A percentile compares a stretch with the other conserved stretches of the same genome.
Conservation (phyloP, 2,113 vertebrate genomes). For the Cacatua alba region DNA sequence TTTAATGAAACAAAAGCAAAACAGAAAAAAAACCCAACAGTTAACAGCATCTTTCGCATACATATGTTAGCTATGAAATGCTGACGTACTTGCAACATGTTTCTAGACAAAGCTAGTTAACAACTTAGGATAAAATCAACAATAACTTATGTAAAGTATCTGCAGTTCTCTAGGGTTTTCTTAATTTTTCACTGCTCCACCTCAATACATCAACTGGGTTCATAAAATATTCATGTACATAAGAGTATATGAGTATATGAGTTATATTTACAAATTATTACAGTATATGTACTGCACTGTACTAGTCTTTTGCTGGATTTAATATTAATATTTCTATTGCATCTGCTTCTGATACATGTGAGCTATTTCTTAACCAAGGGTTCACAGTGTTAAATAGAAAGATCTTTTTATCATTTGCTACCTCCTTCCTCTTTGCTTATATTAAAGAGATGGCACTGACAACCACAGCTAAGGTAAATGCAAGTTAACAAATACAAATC, state of each 20-base stretch:
- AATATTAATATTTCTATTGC: background rate
- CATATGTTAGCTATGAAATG: conserved; percentile 5
- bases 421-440: background rate
- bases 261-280: background rate
- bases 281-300: background rate
- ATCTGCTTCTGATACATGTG: background rate
- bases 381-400: background rate
- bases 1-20: background rate
- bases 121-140: conserved; percentile 2
- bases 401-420: background rate
- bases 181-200: conserved; percentile 6
- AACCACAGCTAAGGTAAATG: conserved; percentile 18
- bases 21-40: background rate
- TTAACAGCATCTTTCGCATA: background rate
- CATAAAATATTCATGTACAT: background rate
- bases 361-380: background rate
- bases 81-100: background rate
- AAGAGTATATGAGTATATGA: background rate
- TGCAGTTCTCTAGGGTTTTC: background rate
- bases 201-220: background rate
- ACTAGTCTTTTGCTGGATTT: background rate
- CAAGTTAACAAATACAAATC: conserved; percentile 26
- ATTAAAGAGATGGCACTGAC: background rate
- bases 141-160: background rate
- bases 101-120: conserved; percentile 25